phyloP scores from a whole-genome alignment of 2,113 vertebrate genomes.

The Empidonax alnorum region DNA sequence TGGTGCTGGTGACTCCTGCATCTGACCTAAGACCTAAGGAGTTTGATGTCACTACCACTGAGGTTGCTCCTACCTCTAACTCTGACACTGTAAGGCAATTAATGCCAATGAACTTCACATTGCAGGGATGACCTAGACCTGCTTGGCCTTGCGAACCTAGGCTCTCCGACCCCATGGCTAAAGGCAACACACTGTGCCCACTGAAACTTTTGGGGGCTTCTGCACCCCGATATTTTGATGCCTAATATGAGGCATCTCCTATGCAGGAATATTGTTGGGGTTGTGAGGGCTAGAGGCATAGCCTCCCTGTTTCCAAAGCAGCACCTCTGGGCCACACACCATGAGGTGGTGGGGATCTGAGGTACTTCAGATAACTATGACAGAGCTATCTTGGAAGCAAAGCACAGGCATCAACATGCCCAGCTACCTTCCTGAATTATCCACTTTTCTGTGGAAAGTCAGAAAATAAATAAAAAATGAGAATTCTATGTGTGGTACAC shows the following conservation, averaged over 20 bases:
- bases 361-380: not conserved
- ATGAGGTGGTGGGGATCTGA: not conserved
- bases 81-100: not conserved
- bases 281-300: not conserved
- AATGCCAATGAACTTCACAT: not conserved
- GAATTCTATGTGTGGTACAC: not conserved
- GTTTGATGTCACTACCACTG: accelerated
- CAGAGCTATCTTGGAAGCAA: not conserved
- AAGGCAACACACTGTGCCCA: not conserved
- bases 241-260: not conserved
- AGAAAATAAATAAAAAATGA: not conserved
- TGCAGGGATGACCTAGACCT: not conserved
- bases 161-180: not conserved
- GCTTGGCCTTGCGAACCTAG: not conserved
- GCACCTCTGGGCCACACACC: not conserved
- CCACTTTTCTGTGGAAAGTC: not conserved
- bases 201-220: not conserved
- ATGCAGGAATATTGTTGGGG: accelerated
- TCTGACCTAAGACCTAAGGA: not conserved
- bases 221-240: accelerated
- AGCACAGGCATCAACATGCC: accelerated
- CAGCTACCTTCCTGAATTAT: accelerated
- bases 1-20: not conserved
- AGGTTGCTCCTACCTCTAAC: not conserved
- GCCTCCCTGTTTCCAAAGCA: accelerated